Percentiles rank a stretch among this genome's conserved stretches.
Conservation (phyloP, 2,113 vertebrate genomes). For the Callocephalon fimbriatum region DNA sequence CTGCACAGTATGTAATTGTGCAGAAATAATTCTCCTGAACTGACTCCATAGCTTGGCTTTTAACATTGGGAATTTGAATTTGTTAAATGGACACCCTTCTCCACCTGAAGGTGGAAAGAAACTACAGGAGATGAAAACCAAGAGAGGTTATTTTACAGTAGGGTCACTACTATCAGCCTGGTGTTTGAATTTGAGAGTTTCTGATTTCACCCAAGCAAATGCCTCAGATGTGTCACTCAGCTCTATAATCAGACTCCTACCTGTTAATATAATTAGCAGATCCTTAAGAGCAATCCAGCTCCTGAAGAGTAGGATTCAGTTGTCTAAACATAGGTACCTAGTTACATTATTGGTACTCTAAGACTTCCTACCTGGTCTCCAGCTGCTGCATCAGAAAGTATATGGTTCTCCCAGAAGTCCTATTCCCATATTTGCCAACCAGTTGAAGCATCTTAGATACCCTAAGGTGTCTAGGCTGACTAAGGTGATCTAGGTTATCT, state of each 20-base stretch:
- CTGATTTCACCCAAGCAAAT: background rate
- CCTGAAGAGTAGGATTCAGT: background rate
- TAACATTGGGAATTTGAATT: slow-evolving; percentile 23
- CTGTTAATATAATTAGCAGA: background rate
- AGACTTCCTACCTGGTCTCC: background rate
- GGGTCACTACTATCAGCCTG: background rate
- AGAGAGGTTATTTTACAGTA: background rate
- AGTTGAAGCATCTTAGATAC: background rate
- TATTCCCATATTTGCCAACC: background rate
- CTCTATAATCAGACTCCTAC: background rate
- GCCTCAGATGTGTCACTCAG: background rate
- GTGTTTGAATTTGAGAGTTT: background rate
- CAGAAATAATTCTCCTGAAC: slow-evolving; percentile 70
- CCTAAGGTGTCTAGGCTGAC: background rate
- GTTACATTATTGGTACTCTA: background rate
- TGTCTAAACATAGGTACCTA: background rate
- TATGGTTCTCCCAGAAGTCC: background rate
- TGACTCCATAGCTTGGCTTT: background rate
- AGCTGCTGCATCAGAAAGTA: background rate
- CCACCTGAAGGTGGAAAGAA: slow-evolving; percentile 7
- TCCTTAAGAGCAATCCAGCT: background rate
- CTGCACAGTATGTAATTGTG: slow-evolving; percentile 74
- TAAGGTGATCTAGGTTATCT: background rate
- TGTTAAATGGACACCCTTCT: slow-evolving; percentile 9
- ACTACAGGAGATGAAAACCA: background rate